Percentiles rank a stretch among this genome's conserved stretches.
Conservation (phyloP, 2,113 vertebrate genomes). For the Ploceus nigricollis region DNA sequence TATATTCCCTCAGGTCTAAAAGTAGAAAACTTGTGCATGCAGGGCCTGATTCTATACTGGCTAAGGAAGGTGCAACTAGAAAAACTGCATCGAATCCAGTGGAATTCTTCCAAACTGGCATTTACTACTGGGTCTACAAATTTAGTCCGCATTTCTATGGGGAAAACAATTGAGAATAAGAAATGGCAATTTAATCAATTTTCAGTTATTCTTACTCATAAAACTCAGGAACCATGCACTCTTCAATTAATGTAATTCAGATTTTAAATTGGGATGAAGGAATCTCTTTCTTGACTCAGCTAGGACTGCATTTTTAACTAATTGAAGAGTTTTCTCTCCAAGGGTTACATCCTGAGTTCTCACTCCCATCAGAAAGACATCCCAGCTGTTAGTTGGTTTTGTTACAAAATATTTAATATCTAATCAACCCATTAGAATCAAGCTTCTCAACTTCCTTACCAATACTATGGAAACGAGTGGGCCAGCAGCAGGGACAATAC, state of each 20-base stretch:
- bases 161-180: neutral
- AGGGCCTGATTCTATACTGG: neutral
- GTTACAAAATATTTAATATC: neutral
- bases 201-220: neutral
- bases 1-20: neutral
- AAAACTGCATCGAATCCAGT: neutral
- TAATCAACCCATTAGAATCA: neutral
- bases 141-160: neutral
- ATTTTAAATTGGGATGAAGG: neutral
- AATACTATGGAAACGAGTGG: neutral
- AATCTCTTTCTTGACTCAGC: neutral
- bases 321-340: neutral
- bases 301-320: neutral
- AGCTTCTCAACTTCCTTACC: neutral
- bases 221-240: neutral
- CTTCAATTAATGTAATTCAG: neutral
- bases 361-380: neutral
- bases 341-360: neutral
- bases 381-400: neutral
- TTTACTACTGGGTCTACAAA: neutral
- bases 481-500: neutral
- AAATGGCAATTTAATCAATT: neutral
- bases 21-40: neutral
- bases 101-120: neutral
- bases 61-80: neutral